phyloP scores from a whole-genome alignment of 2,797 vertebrate genomes.

The Enteromius afrohamiltoni region DNA sequence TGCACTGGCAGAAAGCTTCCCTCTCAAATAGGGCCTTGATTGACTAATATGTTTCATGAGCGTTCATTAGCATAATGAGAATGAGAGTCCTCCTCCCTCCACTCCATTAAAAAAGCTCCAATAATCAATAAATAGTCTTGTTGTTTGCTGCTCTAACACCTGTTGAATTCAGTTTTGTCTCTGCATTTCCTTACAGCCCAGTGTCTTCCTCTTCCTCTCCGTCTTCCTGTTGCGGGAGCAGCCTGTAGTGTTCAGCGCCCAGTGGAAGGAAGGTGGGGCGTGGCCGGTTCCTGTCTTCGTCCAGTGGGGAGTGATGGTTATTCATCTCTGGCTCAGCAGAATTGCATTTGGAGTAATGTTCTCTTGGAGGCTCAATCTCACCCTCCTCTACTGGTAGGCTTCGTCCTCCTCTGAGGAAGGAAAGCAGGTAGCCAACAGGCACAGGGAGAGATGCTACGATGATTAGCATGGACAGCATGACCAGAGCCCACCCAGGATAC shows the following conservation, averaged over 20 bases:
- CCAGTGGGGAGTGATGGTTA: constrained; percentile 48
- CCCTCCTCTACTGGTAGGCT: constrained; percentile 44
- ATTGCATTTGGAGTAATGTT: constrained; percentile 76
- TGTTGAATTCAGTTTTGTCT: neutral
- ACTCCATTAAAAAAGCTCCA: constrained; percentile 1
- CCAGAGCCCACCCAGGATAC: constrained; percentile 81
- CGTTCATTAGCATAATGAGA: constrained; percentile 46
- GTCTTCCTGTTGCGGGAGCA: constrained; percentile 76
- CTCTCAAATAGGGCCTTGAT: constrained; percentile 13
- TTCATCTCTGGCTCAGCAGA: constrained; percentile 68
- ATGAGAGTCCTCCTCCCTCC: constrained; percentile 4
- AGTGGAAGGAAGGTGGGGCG: constrained; percentile 67
- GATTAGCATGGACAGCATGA: constrained; percentile 75
- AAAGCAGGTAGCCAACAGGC: constrained; percentile 74
- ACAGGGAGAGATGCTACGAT: constrained; percentile 78
- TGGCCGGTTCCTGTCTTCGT: constrained; percentile 58
- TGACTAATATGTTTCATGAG: constrained; percentile 12
- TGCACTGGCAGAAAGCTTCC: neutral
- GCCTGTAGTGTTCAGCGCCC: constrained; percentile 73
- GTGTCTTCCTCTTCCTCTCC: constrained; percentile 73
- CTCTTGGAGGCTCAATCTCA: constrained; percentile 63
- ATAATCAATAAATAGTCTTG: constrained; percentile 11
- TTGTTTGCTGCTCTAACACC: neutral
- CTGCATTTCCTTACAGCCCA: constrained; percentile 45
- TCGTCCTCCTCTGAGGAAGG: constrained; percentile 47